A percentile compares a stretch with the other conserved stretches of the same genome.
These are phyloP conservation scores for Anagyrus pseudococci DNA, from an alignment of 2,888 invertebrate genomes.

Conservation along the genomic window DNA sequence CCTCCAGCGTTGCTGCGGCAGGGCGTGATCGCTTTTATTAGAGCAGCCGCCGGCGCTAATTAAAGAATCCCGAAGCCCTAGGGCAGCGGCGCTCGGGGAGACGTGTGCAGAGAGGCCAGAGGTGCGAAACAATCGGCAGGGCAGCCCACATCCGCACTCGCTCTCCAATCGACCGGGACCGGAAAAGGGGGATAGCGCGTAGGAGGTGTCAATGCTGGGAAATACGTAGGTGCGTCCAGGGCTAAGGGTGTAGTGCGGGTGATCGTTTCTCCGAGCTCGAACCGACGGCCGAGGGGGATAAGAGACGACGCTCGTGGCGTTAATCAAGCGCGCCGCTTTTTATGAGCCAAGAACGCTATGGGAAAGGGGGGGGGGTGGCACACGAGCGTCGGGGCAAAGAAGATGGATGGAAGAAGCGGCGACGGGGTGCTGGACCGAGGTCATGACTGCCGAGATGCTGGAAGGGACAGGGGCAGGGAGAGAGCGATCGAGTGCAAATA, in stretches of 20 bases:
- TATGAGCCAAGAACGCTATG: slow-evolving; percentile 21
- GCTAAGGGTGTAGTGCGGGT: no score
- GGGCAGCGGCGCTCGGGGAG: background rate
- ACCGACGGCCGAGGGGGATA: no score
- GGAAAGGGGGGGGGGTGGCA: background rate
- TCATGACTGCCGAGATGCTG: no score
- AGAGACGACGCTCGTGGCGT: slow-evolving; percentile 28
- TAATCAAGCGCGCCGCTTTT: slow-evolving; percentile 40
- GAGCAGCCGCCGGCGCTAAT: slow-evolving; percentile 17
- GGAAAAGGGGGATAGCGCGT: slow-evolving; percentile 9
- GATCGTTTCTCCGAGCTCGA: no score
- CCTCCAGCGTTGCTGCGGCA: no score
- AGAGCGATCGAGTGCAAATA: slow-evolving; percentile 34
- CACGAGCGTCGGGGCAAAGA: slow-evolving; percentile 41
- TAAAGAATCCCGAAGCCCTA: slow-evolving; percentile 19
- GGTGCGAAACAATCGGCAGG: slow-evolving; percentile 24
- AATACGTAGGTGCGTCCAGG: no score
- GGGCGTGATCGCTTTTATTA: slow-evolving; percentile 21
- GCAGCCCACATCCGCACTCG: background rate
- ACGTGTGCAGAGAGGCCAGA: background rate
- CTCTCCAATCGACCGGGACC: slow-evolving; percentile 19
- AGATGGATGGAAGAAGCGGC: slow-evolving; percentile 52
- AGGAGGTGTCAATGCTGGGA: background rate
- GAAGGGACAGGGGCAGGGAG: slow-evolving; percentile 50
- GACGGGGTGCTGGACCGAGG: no score